Percentiles rank a stretch among this genome's conserved stretches.
phyloP scores from a whole-genome alignment of 2,797 vertebrate genomes.

The Coregonus suidteri region DNA sequence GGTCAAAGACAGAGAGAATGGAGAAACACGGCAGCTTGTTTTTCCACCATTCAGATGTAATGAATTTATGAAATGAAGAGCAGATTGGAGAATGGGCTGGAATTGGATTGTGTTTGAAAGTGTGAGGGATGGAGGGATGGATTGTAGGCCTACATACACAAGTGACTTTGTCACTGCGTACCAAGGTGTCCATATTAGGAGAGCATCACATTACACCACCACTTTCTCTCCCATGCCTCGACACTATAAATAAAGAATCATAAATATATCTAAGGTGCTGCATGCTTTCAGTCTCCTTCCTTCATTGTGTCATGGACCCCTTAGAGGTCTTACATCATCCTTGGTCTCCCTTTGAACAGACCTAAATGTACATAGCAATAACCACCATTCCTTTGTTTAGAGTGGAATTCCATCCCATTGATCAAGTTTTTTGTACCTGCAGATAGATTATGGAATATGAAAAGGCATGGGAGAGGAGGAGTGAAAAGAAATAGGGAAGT shows the following conservation, averaged over 20 bases:
- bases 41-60: constrained; percentile 32
- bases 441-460: constrained; percentile 13
- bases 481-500: constrained; percentile 17
- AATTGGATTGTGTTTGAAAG: constrained; percentile 18
- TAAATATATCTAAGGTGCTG: background rate
- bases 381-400: constrained; percentile 29
- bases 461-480: constrained; percentile 13
- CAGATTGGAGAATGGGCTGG: constrained; percentile 17
- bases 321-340: background rate
- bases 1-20: constrained; percentile 30
- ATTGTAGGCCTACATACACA: background rate
- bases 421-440: constrained; percentile 38
- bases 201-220: background rate
- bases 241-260: background rate
- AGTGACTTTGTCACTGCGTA: background rate
- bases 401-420: constrained; percentile 38
- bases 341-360: background rate
- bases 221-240: background rate
- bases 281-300: background rate
- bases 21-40: constrained; percentile 4
- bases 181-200: background rate
- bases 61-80: constrained; percentile 30
- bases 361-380: background rate
- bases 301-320: background rate
- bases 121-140: constrained; percentile 1